A percentile compares a stretch with the other conserved stretches of the same genome.
phyloP scores from a whole-genome alignment of 2,113 vertebrate species.

The Syrrhaptes paradoxus region DNA sequence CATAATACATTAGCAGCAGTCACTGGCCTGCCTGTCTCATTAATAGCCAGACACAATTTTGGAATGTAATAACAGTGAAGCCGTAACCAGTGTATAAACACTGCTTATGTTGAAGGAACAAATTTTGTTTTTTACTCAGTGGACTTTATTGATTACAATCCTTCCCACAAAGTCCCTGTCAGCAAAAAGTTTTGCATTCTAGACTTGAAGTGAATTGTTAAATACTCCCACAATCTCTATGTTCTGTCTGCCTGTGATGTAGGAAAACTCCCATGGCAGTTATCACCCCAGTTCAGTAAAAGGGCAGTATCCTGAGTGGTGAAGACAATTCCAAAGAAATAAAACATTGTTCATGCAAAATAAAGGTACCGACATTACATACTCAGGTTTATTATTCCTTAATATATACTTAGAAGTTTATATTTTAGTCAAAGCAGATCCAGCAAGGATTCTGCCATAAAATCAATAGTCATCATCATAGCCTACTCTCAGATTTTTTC shows the following conservation, averaged over 20 bases:
- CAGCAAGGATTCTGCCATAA: not conserved
- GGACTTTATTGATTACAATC: not conserved
- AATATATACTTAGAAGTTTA: not conserved
- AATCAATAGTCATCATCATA: not conserved
- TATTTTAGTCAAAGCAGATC: not conserved
- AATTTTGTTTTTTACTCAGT: not conserved
- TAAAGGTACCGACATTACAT: not conserved
- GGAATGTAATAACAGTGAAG: not conserved
- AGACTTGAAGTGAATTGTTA: not conserved
- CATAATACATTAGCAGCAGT: not conserved
- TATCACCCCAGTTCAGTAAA: not conserved
- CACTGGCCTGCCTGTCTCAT: not conserved
- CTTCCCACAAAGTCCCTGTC: not conserved
- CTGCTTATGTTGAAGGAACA: not conserved
- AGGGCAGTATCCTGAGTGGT: not conserved
- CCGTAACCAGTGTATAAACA: not conserved
- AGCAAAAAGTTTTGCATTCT: not conserved
- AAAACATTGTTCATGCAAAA: not conserved
- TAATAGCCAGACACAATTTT: not conserved
- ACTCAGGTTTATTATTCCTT: not conserved
- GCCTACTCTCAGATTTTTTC: conserved; percentile 84
- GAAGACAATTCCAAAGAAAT: not conserved
- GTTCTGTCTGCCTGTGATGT: fast-evolving
- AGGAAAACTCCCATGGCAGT: not conserved
- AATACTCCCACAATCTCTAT: no score